Conservation (phyloP, 2,888 invertebrate species). For the Scaptomyza polygonia region DNA sequence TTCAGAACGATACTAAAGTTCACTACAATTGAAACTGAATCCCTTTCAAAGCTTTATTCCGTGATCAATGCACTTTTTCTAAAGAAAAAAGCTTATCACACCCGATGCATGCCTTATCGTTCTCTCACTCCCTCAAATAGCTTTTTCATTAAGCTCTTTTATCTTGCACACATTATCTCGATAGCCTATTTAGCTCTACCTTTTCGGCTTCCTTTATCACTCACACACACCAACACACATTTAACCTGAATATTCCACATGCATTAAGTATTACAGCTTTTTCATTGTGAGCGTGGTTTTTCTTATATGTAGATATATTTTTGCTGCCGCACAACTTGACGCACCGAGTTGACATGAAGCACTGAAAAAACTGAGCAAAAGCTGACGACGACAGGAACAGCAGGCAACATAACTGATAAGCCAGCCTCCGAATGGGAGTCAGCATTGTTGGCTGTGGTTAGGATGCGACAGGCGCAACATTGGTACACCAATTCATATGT, state of each 20-base stretch:
- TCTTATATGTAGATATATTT: too few relatives aligned
- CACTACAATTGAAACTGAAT: background rate
- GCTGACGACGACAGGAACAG: constrained; percentile 32
- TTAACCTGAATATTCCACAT: constrained; percentile 34
- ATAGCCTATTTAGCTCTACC: constrained; percentile 7
- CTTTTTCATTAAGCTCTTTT: constrained; percentile 12
- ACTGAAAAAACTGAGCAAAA: constrained; percentile 55
- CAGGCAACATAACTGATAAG: constrained; percentile 53
- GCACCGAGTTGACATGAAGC: constrained; percentile 45
- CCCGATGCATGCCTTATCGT: background rate
- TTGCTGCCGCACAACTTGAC: constrained; percentile 42
- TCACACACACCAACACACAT: constrained; percentile 10
- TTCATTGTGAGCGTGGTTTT: background rate
- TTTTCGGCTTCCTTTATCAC: constrained; percentile 24
- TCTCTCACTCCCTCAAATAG: background rate
- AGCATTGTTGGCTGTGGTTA: constrained; percentile 25
- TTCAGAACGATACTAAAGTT: background rate
- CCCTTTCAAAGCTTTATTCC: background rate
- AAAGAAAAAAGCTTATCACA: constrained; percentile 4
- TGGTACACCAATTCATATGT: constrained; percentile 31
- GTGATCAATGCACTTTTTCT: background rate
- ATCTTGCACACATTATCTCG: constrained; percentile 14
- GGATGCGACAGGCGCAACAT: constrained; percentile 28
- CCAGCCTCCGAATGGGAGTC: constrained; percentile 9
- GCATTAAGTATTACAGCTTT: constrained; percentile 46